Base-by-base conservation (phyloP, 2,888 invertebrate species). In the Melipona beecheii region DNA sequence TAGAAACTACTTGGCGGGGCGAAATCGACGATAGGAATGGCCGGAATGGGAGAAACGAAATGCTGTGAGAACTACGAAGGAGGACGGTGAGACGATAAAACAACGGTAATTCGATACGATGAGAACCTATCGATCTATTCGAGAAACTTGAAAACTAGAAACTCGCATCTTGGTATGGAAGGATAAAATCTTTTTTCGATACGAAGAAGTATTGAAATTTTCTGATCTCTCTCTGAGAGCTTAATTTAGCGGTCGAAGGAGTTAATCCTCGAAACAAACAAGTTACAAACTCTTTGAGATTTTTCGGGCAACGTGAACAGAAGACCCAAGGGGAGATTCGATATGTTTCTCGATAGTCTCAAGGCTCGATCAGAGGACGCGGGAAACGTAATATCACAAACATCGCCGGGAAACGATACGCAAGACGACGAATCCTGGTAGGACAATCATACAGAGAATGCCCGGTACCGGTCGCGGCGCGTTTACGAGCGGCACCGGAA, bases 401-500 rank as follows among this genome's bases (percentile, higher is more conserved):
- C 60, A 62, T 85, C 75, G 75, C 71, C 74, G 82, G 82, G 87
- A 75, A 93, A 92, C 90, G 86, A 91, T 92, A 92, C 91, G 90
- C 86, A 81, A 87, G 90, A 92, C 89, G 90, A 92, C 89, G 91
- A 91, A 76, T 76, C 70, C 90, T 86, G 84, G 76, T 91, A 90
- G 91, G 91, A 92, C 90, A 92, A 90, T 92, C 91, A 90, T 91
- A 92, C 90, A 90, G 89, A 78, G 84, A 43, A 85, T 86, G 83
- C 82, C 65, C 87, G 77, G 70, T 75, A 66, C 79, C 81, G 82
- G 65, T 68, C 74, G 85, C 74, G 73, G 75, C 83, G 78, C 70
- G 49, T 49, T 43, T 60, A 77, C 82, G 84, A 71, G 49, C 77
- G 85, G 75, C 80, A 85, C 81, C 77, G 80, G 82, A 81, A 87